Evolutionary conservation across 2,113 vertebrate genomes (phyloP).

Genomic region (Etia nguti): DNA sequence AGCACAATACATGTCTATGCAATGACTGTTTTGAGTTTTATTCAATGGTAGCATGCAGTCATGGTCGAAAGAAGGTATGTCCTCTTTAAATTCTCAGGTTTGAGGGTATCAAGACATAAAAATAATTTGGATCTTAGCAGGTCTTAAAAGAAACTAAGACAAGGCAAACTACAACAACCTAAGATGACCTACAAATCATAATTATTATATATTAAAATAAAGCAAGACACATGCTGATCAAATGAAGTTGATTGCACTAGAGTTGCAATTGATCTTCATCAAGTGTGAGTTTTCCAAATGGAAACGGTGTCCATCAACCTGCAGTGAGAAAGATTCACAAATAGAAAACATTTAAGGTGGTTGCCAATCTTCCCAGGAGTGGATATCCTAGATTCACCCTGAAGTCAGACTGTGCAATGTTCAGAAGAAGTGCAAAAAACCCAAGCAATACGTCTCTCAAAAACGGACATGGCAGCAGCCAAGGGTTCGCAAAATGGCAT

Average conservation of each 20-base stretch:
- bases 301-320: not conserved
- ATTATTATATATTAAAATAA: not conserved
- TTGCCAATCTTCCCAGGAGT: not conserved
- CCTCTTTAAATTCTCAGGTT: not conserved
- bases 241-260: not conserved
- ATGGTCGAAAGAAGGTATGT: rapidly evolving
- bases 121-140: not conserved
- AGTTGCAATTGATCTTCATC: not conserved
- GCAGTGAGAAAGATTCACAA: not conserved
- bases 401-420: not conserved
- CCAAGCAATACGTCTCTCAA: rapidly evolving
- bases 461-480: not conserved
- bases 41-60: not conserved
- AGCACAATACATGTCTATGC: not conserved
- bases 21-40: not conserved
- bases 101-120: not conserved
- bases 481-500: not conserved
- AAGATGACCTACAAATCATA: not conserved
- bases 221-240: not conserved
- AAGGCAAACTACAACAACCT: not conserved
- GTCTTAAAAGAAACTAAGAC: not conserved
- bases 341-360: rapidly evolving
- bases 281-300: not conserved
- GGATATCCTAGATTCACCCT: not conserved
- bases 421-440: not conserved